Conservation (phyloP, 2,113 vertebrate genomes). For the Morphnarchus princeps region DNA sequence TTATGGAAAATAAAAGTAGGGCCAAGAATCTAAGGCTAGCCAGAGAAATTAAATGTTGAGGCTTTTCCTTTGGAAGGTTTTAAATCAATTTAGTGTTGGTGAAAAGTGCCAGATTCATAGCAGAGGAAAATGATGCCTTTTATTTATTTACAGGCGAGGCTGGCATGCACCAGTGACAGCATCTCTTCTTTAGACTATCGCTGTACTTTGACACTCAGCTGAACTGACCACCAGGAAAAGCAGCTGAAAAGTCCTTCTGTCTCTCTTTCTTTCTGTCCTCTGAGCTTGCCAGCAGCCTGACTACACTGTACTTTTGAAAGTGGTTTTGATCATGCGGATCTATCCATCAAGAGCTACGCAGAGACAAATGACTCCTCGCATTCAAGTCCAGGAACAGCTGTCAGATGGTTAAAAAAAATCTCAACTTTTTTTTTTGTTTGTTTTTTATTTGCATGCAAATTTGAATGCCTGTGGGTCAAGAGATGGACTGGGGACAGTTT, state of each 20-base stretch:
- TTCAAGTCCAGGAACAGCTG: neutral
- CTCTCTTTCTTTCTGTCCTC: neutral
- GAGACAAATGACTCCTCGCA: neutral
- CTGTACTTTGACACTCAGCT: constrained; percentile 19
- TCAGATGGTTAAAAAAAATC: neutral
- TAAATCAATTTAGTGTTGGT: constrained; percentile 29
- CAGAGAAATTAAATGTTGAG: constrained; percentile 50
- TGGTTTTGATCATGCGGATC: neutral
- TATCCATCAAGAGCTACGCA: neutral
- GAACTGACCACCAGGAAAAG: constrained; percentile 37
- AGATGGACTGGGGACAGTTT: neutral
- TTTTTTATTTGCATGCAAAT: neutral
- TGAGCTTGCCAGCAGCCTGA: constrained; percentile 13
- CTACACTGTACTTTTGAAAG: neutral
- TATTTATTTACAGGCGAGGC: constrained; percentile 21
- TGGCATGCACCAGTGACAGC: neutral
- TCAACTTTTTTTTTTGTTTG: neutral
- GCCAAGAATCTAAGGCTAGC: constrained; percentile 40
- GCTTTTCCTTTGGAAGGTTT: constrained; percentile 54
- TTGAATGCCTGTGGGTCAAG: neutral
- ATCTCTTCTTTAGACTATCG: neutral
- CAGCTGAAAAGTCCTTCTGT: constrained; percentile 42
- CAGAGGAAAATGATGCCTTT: constrained; percentile 51
- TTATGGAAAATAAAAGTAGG: constrained; percentile 38
- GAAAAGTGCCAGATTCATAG: constrained; percentile 5